Percentiles rank a stretch among this genome's conserved stretches.
phyloP scores from a whole-genome alignment of 1,140 invertebrate genomes.

The Aleiodes sp. region DNA sequence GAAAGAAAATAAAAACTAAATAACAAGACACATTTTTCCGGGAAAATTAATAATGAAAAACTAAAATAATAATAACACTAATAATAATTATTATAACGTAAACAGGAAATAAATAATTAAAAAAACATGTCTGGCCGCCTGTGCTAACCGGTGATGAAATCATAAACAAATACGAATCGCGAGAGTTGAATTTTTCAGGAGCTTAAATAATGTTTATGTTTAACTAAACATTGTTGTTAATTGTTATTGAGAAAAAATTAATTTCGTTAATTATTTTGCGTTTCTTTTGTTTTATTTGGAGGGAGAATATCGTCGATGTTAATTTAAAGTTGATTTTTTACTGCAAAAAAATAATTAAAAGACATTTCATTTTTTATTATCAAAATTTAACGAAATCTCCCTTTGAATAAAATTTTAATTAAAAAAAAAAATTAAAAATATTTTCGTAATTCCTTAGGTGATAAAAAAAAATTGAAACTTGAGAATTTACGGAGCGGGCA shows the following conservation, averaged over 20 bases:
- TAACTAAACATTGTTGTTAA: not conserved
- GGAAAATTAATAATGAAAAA: not conserved
- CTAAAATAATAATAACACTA: slow-evolving; percentile 8
- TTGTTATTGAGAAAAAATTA: not conserved
- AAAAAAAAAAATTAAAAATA: too few species aligned
- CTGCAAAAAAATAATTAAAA: too few species aligned
- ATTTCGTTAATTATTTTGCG: too few species aligned
- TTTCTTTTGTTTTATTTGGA: not conserved
- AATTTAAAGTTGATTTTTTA: too few species aligned
- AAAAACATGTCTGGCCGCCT: slow-evolving; percentile 60
- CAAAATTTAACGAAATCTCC: too few species aligned
- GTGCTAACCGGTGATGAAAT: slow-evolving; percentile 57
- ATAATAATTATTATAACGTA: slow-evolving; percentile 25
- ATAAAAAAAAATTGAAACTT: too few species aligned
- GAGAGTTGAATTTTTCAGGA: not conserved
- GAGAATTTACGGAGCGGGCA: too few species aligned
- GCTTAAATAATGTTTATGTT: not conserved
- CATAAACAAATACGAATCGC: not conserved
- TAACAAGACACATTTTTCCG: not conserved
- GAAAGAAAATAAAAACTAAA: not conserved
- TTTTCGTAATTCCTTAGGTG: too few species aligned
- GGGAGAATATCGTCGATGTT: not conserved
- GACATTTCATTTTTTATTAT: too few species aligned
- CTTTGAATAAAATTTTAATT: too few species aligned
- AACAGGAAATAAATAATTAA: slow-evolving; percentile 20